Evolutionary conservation across 1,140 invertebrate genomes (phyloP).

Genomic region (Drosophila pseudoobscura): DNA sequence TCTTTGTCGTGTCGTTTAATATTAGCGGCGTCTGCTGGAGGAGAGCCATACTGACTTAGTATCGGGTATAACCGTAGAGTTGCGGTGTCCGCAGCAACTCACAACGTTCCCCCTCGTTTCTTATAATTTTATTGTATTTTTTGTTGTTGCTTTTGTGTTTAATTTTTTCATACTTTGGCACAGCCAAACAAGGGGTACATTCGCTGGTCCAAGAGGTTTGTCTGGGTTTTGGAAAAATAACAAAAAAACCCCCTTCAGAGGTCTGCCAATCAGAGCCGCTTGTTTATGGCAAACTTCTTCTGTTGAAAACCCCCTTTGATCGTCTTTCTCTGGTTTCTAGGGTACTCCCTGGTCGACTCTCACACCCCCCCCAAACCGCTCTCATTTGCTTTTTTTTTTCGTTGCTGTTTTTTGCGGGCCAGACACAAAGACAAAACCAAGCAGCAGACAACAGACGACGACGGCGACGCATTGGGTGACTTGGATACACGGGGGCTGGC

Average conservation of each 20-base stretch:
- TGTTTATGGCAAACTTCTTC: no score
- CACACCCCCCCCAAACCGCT: background rate
- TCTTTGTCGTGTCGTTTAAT: no score
- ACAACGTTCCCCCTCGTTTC: no score
- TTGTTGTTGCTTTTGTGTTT: conserved; percentile 61
- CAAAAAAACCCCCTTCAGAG: no score
- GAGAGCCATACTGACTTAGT: no score
- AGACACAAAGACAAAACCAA: conserved; percentile 76
- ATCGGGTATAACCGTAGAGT: no score
- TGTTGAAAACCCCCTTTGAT: no score
- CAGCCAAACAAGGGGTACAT: conserved; percentile 1
- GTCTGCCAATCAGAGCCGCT: no score
- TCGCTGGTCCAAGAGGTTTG: no score
- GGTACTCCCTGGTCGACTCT: conserved; percentile 10
- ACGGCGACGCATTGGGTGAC: conserved; percentile 47
- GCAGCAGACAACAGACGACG: conserved; percentile 20
- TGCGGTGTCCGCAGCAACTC: no score
- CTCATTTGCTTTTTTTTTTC: conserved; percentile 34
- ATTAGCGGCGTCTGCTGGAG: no score
- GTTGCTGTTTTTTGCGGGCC: conserved; percentile 53
- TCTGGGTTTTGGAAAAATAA: no score
- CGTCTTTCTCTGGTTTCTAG: background rate
- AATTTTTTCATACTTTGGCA: conserved; percentile 50
- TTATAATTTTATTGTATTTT: conserved; percentile 71
- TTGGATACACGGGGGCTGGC: conserved; percentile 43